Evolutionary conservation across 1,140 invertebrate species (phyloP).

Genomic region (Dysdera silvatica): DNA sequence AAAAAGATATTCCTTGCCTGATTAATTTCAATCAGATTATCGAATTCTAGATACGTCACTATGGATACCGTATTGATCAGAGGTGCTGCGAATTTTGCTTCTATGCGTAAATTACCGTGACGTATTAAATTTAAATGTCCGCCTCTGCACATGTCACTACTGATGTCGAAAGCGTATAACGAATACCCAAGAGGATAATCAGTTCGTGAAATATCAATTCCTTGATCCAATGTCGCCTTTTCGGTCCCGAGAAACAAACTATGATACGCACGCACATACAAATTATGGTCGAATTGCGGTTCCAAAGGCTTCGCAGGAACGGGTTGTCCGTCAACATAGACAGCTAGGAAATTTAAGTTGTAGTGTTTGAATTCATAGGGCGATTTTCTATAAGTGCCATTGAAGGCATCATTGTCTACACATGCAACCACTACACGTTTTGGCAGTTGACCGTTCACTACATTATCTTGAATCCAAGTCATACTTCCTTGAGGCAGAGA

Average conservation of each 20-base stretch:
- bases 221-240: too few relatives aligned
- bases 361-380: conserved; percentile 8
- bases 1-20: not conserved
- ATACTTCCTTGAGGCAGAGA: not conserved
- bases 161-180: not conserved
- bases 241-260: not conserved
- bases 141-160: not conserved
- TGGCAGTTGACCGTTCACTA: conserved; percentile 1
- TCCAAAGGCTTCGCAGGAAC: not conserved
- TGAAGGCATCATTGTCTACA: not conserved
- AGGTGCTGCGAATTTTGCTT: too few relatives aligned
- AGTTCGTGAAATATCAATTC: not conserved
- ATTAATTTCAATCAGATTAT: not conserved
- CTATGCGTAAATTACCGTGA: not conserved
- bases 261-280: not conserved
- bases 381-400: not conserved
- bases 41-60: too few relatives aligned
- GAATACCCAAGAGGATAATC: not conserved
- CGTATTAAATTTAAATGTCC: not conserved
- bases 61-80: too few relatives aligned
- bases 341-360: not conserved
- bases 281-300: not conserved
- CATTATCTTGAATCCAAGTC: conserved; percentile 3
- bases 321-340: not conserved
- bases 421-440: not conserved